Percentiles rank a stretch among this genome's conserved stretches.
phyloP scores from a whole-genome alignment of 2,888 invertebrate species.

The Ellobium chinense region DNA sequence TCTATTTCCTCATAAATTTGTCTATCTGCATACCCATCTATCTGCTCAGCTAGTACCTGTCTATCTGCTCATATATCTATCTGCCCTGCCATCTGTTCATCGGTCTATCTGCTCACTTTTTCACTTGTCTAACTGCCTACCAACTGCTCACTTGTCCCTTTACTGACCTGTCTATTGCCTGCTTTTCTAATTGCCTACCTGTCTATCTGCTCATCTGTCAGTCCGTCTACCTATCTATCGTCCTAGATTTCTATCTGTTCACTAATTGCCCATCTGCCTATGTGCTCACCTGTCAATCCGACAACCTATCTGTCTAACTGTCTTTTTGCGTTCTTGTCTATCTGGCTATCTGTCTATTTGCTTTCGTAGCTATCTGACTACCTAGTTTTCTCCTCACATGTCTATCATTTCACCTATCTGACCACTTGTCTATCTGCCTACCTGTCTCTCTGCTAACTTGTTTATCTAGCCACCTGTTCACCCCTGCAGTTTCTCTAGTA shows the following conservation, averaged over 20 bases:
- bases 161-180: background rate
- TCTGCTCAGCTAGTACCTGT: slow-evolving; percentile 17
- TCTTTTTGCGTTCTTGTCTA: slow-evolving; percentile 1
- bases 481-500: too few relatives aligned
- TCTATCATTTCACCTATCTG: too few relatives aligned
- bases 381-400: too few relatives aligned
- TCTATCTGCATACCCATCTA: background rate
- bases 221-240: background rate
- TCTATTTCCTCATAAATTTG: background rate
- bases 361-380: background rate
- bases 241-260: background rate
- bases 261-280: background rate
- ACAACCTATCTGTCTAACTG: slow-evolving; percentile 19
- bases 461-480: too few relatives aligned
- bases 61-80: slow-evolving; percentile 3
- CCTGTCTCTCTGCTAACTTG: too few relatives aligned
- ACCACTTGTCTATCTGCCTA: too few relatives aligned
- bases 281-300: background rate
- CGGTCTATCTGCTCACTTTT: background rate
- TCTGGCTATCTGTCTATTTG: background rate
- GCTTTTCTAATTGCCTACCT: background rate
- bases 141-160: background rate
- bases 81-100: background rate
- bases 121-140: background rate
- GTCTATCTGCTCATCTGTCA: background rate